Evolutionary conservation across 1,140 invertebrate genomes (phyloP).

Genomic region (Delia radicum): DNA sequence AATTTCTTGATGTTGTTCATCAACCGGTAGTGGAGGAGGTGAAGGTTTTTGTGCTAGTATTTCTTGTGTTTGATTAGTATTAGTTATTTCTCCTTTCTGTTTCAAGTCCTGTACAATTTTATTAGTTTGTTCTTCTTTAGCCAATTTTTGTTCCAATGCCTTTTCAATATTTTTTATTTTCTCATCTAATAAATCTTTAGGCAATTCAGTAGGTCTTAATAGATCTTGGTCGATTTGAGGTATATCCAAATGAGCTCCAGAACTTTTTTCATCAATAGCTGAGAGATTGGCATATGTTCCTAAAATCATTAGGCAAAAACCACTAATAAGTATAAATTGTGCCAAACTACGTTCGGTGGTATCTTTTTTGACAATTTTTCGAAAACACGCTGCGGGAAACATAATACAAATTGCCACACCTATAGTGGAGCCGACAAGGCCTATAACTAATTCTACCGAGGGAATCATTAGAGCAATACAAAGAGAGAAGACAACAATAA

Average conservation of each 20-base stretch:
- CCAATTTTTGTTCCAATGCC: constrained; percentile 27
- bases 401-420: constrained; percentile 92
- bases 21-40: constrained; percentile 43
- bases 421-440: constrained; percentile 89
- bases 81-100: not conserved
- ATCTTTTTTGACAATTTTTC: constrained; percentile 70
- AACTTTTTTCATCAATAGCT: constrained; percentile 66
- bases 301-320: constrained; percentile 77
- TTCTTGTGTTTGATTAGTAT: not conserved
- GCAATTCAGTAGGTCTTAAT: not conserved
- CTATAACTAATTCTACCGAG: constrained; percentile 90
- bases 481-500: constrained; percentile 74
- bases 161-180: constrained; percentile 25
- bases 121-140: not conserved
- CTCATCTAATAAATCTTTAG: not conserved
- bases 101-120: not conserved
- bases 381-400: constrained; percentile 80
- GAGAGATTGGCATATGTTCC: constrained; percentile 85
- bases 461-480: constrained; percentile 77
- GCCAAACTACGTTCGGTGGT: constrained; percentile 73
- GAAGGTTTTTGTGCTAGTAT: constrained; percentile 25
- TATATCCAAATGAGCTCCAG: constrained; percentile 46
- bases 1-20: constrained; percentile 36
- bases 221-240: constrained; percentile 4
- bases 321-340: constrained; percentile 73